Conservation (phyloP, 2,797 vertebrate genomes). For the Myiotriccus ornatus region DNA sequence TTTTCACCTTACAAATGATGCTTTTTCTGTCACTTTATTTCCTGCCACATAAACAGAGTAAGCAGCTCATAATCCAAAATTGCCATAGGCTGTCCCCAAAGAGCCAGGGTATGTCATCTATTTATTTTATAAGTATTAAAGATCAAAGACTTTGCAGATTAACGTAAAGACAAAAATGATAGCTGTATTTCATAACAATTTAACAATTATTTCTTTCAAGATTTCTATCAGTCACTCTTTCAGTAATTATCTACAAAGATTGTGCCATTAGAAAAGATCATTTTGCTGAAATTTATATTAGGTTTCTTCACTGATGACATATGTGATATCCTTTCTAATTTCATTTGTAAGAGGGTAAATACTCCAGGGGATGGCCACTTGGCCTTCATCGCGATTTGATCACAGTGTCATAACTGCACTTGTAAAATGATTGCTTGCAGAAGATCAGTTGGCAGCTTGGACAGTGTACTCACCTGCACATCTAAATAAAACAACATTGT, state of each 20-base stretch:
- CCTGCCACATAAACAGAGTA: background rate
- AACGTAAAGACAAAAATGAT: background rate
- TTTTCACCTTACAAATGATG: background rate
- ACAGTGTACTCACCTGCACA: background rate
- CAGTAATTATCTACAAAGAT: background rate
- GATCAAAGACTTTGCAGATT: constrained; percentile 1
- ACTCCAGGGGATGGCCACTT: background rate
- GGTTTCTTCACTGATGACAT: background rate
- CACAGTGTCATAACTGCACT: background rate
- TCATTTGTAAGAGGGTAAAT: background rate
- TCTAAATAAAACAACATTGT: background rate
- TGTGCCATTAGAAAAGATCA: background rate
- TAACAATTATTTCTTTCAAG: background rate
- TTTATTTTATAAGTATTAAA: background rate
- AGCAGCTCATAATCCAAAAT: background rate
- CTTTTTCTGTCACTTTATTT: background rate
- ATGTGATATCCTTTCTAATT: background rate
- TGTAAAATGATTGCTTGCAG: background rate
- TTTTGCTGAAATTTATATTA: background rate
- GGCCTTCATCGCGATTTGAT: background rate
- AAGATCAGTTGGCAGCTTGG: background rate
- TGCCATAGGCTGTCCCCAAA: background rate
- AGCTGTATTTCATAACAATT: background rate
- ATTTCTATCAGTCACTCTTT: background rate
- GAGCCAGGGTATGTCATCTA: background rate